These are phyloP conservation scores for Danionella cerebrum DNA, from an alignment of 2,113 vertebrate species.

Conservation along the genomic window DNA sequence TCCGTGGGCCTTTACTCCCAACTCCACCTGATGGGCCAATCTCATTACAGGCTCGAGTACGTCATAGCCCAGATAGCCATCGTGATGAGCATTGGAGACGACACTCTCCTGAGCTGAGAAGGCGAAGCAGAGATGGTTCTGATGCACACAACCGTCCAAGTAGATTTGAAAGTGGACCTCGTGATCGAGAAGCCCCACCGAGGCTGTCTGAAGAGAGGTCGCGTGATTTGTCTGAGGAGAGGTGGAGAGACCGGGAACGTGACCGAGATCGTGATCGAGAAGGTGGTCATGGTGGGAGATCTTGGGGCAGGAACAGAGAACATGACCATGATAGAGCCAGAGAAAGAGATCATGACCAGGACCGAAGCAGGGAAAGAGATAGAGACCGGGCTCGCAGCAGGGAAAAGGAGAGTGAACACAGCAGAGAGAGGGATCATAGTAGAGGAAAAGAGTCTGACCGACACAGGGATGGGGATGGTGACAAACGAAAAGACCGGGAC, in stretches of 20 bases:
- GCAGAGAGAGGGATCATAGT: constrained; percentile 37
- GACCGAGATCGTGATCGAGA: constrained; percentile 52
- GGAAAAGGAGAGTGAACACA: constrained; percentile 50
- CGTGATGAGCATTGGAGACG: constrained; percentile 68
- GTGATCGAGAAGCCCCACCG: constrained; percentile 61
- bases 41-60: constrained; percentile 47
- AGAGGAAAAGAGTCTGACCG: constrained; percentile 60
- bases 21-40: constrained; percentile 67
- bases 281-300: constrained; percentile 41
- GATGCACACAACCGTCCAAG: constrained; percentile 66
- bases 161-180: constrained; percentile 74
- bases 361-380: constrained; percentile 53
- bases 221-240: constrained; percentile 74
- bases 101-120: constrained; percentile 69
- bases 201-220: constrained; percentile 67
- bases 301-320: constrained; percentile 58
- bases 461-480: constrained; percentile 42
- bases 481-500: constrained; percentile 35
- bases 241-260: constrained; percentile 70
- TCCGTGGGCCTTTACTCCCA: constrained; percentile 73
- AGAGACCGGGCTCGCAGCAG: constrained; percentile 23
- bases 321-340: constrained; percentile 31
- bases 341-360: constrained; percentile 29
- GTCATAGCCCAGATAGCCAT: constrained; percentile 72
- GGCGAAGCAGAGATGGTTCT: constrained; percentile 63